Evolutionary conservation across 2,113 vertebrate species (phyloP), one percentile per base, ranked within the genome.

Genomic region (Nothoprocta perdicaria): DNA sequence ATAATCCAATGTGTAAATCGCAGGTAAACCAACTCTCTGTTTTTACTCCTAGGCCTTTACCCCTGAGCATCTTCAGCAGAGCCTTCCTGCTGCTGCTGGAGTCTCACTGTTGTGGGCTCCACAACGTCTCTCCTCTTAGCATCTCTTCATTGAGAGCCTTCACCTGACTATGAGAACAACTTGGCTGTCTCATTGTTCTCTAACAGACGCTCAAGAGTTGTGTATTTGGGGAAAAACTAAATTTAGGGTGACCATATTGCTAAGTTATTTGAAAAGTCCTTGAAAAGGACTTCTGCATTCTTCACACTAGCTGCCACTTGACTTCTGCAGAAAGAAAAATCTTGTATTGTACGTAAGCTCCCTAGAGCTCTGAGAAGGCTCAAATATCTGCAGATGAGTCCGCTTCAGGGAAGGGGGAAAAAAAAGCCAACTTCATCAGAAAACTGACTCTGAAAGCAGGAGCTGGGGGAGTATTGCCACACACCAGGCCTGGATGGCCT

Each of bases 381-480:
- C 50, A 80, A 60, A 3, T n/a, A 50, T 5, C 83, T 88, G 92
- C 86, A 82, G 86, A 69, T 71, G 75, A 86, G 81, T 45, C 72
- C 78, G 61, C 80, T 68, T 31, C 62, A 91, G 79, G 21, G 21
- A 48, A 48, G 48, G 48, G 48, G 19, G 21, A 21, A 48, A 72
- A 85, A 79, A 55, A 61, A 85, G 73, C 10, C 92, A 92, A 53
- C 48, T 67, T 89, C 24, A 40, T 17, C 48, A 58, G 78, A 41
- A 57, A 0, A 5, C 80, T 74, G 87, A 10, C 2, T 2, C 24
- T 0, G 35, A 67, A n/a, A 0, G 2, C 10, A 48, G 3, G 55
- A 73, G 33, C 31, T 19, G 1, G 18, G 89, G 0, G 3, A 68
- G 67, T 26, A 61, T 86, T 81, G 85, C 58, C 88, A 88, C 69